phyloP scores from a whole-genome alignment of 2,888 invertebrate species.

The Phorcus lineatus region DNA sequence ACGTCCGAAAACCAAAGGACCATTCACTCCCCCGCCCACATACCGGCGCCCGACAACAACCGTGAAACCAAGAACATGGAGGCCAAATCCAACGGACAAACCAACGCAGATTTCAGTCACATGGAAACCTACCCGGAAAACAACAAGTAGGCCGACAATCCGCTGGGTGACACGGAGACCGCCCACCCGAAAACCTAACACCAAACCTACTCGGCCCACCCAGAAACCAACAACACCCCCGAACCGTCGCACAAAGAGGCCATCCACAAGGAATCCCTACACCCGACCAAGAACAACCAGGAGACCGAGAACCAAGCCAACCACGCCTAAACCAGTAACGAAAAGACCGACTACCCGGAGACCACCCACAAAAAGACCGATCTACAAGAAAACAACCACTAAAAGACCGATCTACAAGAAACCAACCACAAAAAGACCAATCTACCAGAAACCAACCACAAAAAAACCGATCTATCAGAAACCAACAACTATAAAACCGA shows the following conservation, averaged over 20 bases:
- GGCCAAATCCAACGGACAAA: background rate
- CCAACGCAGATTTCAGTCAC: background rate
- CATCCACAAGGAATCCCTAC: background rate
- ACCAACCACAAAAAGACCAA: background rate
- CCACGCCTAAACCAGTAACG: background rate
- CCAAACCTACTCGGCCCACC: background rate
- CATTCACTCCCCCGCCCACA: background rate
- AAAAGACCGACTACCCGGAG: background rate
- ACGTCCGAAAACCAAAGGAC: constrained; percentile 15
- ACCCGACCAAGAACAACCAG: background rate
- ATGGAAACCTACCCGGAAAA: background rate
- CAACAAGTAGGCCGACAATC: background rate
- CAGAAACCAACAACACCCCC: background rate
- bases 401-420: background rate
- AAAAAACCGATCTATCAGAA: background rate
- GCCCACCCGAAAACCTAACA: background rate
- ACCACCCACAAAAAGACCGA: background rate
- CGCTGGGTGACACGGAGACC: background rate
- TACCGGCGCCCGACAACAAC: background rate
- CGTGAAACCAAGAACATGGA: background rate
- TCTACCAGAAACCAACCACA: background rate
- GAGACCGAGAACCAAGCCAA: background rate
- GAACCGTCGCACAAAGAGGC: background rate
- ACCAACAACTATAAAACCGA: background rate
- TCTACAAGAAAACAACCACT: background rate